Percentiles rank a stretch among this genome's conserved stretches.
These are phyloP conservation scores for Stylophora pistillata DNA, from an alignment of 64 coral and sea anemone species.

Conservation along the genomic window DNA sequence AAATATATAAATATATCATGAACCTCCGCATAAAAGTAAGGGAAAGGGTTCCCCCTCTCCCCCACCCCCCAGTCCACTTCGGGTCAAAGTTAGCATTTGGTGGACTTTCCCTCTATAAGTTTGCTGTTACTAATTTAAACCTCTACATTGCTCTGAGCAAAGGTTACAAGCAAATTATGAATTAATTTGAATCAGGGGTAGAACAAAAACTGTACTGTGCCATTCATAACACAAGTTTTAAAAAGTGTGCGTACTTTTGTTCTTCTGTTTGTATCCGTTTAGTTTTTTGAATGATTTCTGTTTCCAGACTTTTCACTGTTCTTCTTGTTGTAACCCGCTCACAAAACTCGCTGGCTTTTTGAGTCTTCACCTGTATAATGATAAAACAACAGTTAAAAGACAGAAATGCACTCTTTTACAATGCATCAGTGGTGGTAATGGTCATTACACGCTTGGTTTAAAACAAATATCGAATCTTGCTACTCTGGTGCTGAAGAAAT, in stretches of 20 bases:
- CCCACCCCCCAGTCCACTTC: too few species aligned
- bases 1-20: neutral
- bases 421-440: neutral
- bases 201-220: neutral
- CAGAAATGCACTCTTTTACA: neutral
- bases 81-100: too few species aligned
- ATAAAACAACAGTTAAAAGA: neutral
- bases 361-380: slow-evolving; percentile 51
- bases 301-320: slow-evolving; percentile 80
- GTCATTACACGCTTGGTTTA: neutral
- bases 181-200: neutral
- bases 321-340: slow-evolving; percentile 64
- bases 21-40: neutral
- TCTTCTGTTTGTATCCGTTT: slow-evolving; percentile 84
- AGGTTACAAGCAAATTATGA: neutral
- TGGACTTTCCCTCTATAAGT: too few species aligned
- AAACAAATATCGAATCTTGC: too few species aligned
- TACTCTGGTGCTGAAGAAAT: too few species aligned
- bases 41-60: too few species aligned
- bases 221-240: neutral
- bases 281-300: slow-evolving; percentile 83
- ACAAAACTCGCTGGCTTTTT: slow-evolving; percentile 71
- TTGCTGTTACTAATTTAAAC: too few species aligned
- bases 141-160: too few species aligned
- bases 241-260: slow-evolving; percentile 65